Conservation (phyloP, 2,888 invertebrate genomes). For the Euproctis similis region DNA sequence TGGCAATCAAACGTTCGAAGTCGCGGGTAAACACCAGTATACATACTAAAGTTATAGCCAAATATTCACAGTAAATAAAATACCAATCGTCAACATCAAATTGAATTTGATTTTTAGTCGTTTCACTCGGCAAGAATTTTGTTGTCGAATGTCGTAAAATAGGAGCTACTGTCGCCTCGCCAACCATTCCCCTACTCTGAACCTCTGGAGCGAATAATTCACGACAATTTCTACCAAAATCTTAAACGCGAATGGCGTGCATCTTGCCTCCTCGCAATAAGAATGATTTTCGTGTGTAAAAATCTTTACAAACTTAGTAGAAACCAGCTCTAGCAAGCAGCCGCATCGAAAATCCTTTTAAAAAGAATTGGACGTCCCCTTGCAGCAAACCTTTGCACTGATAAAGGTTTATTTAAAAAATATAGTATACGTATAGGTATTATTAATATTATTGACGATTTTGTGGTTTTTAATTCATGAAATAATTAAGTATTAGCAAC, state of each 20-base stretch:
- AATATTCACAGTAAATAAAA: conserved; percentile 23
- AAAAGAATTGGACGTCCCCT: conserved; percentile 33
- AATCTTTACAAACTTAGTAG: conserved; percentile 11
- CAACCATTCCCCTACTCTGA: conserved; percentile 35
- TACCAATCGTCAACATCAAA: conserved; percentile 35
- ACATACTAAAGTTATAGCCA: too few relatives aligned
- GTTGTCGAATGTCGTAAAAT: conserved; percentile 43
- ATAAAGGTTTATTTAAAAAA: conserved; percentile 27
- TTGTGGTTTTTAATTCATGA: too few relatives aligned
- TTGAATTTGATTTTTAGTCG: conserved; percentile 43
- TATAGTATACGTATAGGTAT: too few relatives aligned
- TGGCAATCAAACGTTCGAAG: too few relatives aligned
- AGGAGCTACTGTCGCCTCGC: conserved; percentile 33
- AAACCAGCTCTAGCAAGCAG: conserved; percentile 26
- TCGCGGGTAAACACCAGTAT: too few relatives aligned
- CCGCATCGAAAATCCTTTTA: conserved; percentile 41
- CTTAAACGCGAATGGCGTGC: conserved; percentile 10
- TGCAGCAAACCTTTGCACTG: conserved; percentile 25
- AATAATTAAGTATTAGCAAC: too few relatives aligned
- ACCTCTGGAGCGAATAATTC: conserved; percentile 50
- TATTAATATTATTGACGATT: too few relatives aligned
- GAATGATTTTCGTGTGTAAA: conserved; percentile 18
- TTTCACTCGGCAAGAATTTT: conserved; percentile 40
- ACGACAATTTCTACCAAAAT: conserved; percentile 30
- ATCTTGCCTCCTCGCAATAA: conserved; percentile 17